Conservation (phyloP, 2,113 vertebrate genomes). For the Mormoops blainvillei region DNA sequence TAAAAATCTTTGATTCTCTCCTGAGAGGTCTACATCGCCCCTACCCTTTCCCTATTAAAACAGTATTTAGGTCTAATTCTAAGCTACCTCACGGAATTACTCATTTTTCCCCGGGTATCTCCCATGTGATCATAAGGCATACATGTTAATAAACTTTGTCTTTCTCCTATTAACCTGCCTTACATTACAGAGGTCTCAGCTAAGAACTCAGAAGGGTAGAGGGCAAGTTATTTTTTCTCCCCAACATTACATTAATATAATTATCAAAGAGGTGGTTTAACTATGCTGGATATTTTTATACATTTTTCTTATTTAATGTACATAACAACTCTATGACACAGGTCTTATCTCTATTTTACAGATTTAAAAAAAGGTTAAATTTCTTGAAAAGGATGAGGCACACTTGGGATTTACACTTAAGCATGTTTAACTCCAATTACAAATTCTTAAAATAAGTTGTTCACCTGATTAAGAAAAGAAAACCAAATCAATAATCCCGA, state of each 20-base stretch:
- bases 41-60: neutral
- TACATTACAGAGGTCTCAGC: neutral
- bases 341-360: neutral
- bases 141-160: neutral
- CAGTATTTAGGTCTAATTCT: neutral
- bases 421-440: neutral
- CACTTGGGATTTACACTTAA: neutral
- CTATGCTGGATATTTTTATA: neutral
- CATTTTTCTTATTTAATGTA: neutral
- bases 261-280: neutral
- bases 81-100: neutral
- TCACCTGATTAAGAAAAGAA: neutral
- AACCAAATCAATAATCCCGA: too few species aligned
- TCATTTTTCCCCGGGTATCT: neutral
- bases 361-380: neutral
- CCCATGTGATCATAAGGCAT: neutral
- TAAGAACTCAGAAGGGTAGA: neutral
- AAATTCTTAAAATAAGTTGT: neutral
- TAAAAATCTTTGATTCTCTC: neutral
- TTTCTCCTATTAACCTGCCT: neutral
- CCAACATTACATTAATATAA: neutral
- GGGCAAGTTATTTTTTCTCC: neutral
- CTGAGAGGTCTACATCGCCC: neutral
- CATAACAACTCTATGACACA: neutral
- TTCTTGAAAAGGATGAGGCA: neutral